Base-by-base conservation (phyloP, 1,140 invertebrate genomes). In the Trichogramma pretiosum region DNA sequence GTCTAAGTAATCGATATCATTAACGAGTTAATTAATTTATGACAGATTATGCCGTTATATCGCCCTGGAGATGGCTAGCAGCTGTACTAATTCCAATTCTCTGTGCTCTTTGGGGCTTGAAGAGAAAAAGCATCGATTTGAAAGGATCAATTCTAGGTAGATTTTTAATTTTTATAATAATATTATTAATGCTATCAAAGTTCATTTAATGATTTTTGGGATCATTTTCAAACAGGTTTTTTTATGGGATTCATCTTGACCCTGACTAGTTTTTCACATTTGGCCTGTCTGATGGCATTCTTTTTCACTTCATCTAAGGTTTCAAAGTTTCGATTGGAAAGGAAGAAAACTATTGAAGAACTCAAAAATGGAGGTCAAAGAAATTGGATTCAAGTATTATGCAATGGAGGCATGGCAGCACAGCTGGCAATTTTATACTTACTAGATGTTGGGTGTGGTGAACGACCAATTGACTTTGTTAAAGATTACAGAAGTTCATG, bases 321-420 rank as follows among this genome's bases (percentile, higher is more conserved):
- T 2, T 93, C 90, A 3, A 91, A 89, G 62, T 88, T 85, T 61
- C 73, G 81, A 21, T 61, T 76, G 7, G 55, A 80, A 28, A 60
- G 74, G 42, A 95, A 95, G 64, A 74, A 66, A 30, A 83, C 82
- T 57, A 60, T 91, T 40, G 89, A 93, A 65, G 82, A 90, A 56
- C 87, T 82, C 56, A 90, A 87, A 68, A 85, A 90, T 75, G 86
- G 85, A 56, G 88, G 89, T 0, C 85, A 91, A 62, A 77, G 91
- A 54, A 90, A 89, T 66, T 93, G 90, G 90, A 72, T 92, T 7
- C 91, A 94, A 67, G 90, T 93, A 4, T 59, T 93, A 0, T 92
- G 90, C 63, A 95, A 93, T 75, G 84, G 82, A 8, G 89, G 89
- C 9, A 85, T 91, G 75, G 87, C 88, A 13, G 76, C 82, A 5